A percentile compares a stretch with the other conserved stretches of the same genome.
phyloP scores from a whole-genome alignment of 2,113 vertebrate genomes.

The Grus americana region DNA sequence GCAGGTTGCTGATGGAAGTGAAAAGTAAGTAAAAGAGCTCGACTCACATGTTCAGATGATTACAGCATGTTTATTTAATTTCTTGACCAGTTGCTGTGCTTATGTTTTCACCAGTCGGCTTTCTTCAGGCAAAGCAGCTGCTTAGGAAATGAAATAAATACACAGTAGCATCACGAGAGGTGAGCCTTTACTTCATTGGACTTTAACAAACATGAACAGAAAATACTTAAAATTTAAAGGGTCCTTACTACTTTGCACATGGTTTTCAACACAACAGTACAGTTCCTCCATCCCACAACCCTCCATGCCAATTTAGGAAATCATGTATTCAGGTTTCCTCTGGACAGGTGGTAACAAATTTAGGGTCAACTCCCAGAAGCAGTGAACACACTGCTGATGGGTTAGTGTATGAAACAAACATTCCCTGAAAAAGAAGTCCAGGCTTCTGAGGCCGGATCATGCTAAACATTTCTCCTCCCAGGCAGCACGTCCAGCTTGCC shows the following conservation, averaged over 20 bases:
- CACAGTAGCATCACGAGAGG: not conserved
- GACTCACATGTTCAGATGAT: not conserved
- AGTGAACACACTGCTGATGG: accelerated
- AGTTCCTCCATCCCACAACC: not conserved
- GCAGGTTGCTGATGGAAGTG: constrained; percentile 8
- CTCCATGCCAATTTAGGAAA: not conserved
- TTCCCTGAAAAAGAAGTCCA: not conserved
- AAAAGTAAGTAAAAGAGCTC: constrained; percentile 36
- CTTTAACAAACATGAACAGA: not conserved
- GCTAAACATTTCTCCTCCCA: not conserved
- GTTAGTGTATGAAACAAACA: not conserved
- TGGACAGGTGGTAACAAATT: not conserved
- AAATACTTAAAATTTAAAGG: not conserved
- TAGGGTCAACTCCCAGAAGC: not conserved
- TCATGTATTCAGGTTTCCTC: not conserved
- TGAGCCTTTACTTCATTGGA: not conserved
- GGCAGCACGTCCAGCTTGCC: accelerated
- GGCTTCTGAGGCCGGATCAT: not conserved
- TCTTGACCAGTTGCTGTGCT: not conserved
- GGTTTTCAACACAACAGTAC: not conserved
- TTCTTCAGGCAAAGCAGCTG: constrained; percentile 47
- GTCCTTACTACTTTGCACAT: not conserved
- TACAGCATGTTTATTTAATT: not conserved
- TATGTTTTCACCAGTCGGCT: not conserved
- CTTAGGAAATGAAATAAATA: not conserved